These are phyloP conservation scores for Ctenosaura bakeri DNA, from an alignment of 2,797 vertebrate species.

Conservation along the genomic window DNA sequence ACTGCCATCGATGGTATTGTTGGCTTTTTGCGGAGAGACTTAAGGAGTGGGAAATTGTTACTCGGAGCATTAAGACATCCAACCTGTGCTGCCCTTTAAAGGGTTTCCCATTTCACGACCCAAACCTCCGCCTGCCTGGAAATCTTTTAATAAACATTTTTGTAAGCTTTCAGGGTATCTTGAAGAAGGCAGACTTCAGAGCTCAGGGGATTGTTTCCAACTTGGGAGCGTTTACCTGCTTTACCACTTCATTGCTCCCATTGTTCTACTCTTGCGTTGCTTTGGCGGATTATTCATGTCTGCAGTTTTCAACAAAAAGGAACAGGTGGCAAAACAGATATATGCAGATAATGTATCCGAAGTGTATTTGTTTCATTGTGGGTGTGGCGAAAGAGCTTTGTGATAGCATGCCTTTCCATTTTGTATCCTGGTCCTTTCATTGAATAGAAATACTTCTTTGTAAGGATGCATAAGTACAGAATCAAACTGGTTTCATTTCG, in stretches of 20 bases:
- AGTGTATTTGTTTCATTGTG: neutral
- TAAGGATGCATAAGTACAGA: neutral
- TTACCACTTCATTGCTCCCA: neutral
- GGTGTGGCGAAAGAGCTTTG: neutral
- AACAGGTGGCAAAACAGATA: neutral
- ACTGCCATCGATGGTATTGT: neutral
- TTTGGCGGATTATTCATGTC: neutral
- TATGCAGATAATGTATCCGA: too few species aligned
- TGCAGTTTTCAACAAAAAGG: neutral
- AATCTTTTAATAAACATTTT: neutral
- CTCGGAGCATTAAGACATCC: neutral
- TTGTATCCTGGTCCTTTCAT: neutral
- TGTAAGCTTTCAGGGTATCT: neutral
- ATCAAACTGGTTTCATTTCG: neutral
- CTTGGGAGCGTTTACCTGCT: neutral
- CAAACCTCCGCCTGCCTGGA: neutral
- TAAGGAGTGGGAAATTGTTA: neutral
- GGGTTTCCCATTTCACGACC: neutral
- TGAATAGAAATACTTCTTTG: neutral
- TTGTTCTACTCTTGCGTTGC: neutral
- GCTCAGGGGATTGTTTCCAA: neutral
- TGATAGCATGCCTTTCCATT: neutral
- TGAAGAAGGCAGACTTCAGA: neutral
- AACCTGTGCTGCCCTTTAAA: neutral
- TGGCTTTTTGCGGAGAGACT: neutral